Evolutionary conservation across 2,888 invertebrate species (phyloP).

Genomic region (Ectemnius cavifrons): DNA sequence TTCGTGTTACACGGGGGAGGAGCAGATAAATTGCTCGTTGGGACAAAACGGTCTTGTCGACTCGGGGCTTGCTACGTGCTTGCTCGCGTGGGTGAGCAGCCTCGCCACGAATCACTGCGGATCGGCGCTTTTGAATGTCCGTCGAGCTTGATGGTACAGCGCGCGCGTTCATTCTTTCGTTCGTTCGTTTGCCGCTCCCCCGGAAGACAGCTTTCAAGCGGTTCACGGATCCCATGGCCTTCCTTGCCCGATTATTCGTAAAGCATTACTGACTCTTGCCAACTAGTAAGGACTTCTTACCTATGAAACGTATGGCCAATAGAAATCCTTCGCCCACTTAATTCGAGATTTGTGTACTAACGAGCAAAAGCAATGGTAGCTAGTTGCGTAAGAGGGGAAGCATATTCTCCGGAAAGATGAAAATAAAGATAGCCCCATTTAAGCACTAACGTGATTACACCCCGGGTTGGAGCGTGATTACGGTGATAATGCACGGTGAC

Average conservation of each 20-base stretch:
- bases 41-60: conserved; percentile 40
- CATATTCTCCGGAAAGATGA: not conserved
- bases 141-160: conserved; percentile 17
- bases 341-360: too few species aligned
- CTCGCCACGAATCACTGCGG: conserved; percentile 24
- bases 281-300: too few species aligned
- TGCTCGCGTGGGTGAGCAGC: conserved; percentile 36
- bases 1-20: conserved; percentile 38
- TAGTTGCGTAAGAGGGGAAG: too few species aligned
- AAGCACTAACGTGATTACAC: not conserved
- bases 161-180: not conserved
- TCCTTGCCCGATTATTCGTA: too few species aligned
- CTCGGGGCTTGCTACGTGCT: conserved; percentile 15
- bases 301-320: too few species aligned
- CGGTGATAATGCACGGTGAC: too few species aligned
- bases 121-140: conserved; percentile 38
- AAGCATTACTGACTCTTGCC: too few species aligned
- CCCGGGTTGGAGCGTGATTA: not conserved
- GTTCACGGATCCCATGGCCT: too few species aligned
- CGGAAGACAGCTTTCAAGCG: too few species aligned
- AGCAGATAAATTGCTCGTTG: conserved; percentile 52
- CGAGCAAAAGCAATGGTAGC: too few species aligned
- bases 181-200: too few species aligned
- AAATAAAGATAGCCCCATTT: not conserved
- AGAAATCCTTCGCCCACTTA: too few species aligned